Conservation (phyloP, 1,140 invertebrate species). For the silkworm (Bombyx mori) region ASM3026992v2 NC_085114.1:6373501-6374000, state of each 20-base stretch:
- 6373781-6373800: conserved; percentile 44
- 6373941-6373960: conserved; percentile 72
- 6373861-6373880: conserved; percentile 44
- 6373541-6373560: no score
- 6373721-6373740: conserved; percentile 33
- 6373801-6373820: conserved; percentile 54
- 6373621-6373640: conserved; percentile 36
- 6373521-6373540: no score
- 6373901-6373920: conserved; percentile 49
- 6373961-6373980: conserved; percentile 73
- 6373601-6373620: conserved; percentile 27
- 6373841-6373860: conserved; percentile 38
- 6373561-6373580: no score
- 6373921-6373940: conserved; percentile 65
- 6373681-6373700: conserved; percentile 22
- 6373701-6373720: conserved; percentile 29
- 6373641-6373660: conserved; percentile 9
- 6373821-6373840: conserved; percentile 46
- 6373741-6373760: conserved; percentile 44
- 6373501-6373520: no score
- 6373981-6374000: conserved; percentile 66
- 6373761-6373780: conserved; percentile 46
- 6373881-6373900: conserved; percentile 27
- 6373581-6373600: no score
- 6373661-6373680: conserved; percentile 27